Evolutionary conservation across 2,113 vertebrate species (phyloP).

Genomic region (Hippolais icterina): DNA sequence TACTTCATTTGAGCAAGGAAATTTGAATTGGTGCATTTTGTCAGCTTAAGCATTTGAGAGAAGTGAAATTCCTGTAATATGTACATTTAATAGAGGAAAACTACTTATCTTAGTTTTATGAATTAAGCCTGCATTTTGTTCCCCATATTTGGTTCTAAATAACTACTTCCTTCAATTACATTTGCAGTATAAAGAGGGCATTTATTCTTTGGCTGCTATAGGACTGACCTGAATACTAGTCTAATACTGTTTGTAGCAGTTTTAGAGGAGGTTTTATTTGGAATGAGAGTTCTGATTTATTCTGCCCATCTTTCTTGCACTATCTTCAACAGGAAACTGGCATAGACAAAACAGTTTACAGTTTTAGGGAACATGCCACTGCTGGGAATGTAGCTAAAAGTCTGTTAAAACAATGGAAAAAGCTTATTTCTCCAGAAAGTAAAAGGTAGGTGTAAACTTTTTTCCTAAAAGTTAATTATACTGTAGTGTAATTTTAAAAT

Average conservation of each 20-base stretch:
- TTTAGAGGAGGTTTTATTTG: background rate
- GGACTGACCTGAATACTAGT: background rate
- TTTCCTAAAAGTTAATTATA: background rate
- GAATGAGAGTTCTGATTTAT: background rate
- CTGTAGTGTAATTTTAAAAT: background rate
- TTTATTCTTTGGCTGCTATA: background rate
- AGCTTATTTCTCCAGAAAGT: slow-evolving; percentile 72
- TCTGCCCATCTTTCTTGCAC: background rate
- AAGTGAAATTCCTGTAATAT: background rate
- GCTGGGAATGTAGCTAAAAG: slow-evolving; percentile 80
- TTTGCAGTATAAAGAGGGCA: background rate
- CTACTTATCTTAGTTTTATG: background rate
- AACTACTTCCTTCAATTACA: background rate
- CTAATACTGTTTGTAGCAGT: background rate
- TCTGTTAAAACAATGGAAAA: slow-evolving; percentile 79
- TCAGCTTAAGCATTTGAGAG: background rate
- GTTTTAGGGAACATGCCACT: slow-evolving; percentile 76
- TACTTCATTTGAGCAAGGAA: background rate
- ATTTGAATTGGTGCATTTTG: background rate
- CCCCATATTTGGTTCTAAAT: background rate
- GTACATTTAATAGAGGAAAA: background rate
- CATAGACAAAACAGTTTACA: slow-evolving; percentile 81
- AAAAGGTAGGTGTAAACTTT: background rate
- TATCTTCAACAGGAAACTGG: slow-evolving; percentile 77
- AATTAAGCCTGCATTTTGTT: background rate